These are phyloP conservation scores for Mimumesa dahlbomi DNA, from an alignment of 2,888 invertebrate genomes.

Conservation along the genomic window DNA sequence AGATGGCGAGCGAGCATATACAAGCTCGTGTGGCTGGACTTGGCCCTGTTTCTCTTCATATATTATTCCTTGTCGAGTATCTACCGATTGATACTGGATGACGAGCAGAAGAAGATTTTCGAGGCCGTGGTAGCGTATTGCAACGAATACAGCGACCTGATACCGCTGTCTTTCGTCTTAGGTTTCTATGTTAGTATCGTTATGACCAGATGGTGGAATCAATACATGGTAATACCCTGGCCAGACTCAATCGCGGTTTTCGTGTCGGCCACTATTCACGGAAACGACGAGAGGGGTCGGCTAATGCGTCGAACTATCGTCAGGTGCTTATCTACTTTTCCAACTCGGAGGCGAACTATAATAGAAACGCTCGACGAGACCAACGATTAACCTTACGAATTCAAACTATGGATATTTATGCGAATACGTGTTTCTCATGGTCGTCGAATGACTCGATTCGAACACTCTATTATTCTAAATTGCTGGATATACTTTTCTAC, in stretches of 20 bases:
- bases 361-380: not conserved
- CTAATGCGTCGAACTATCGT: slow-evolving; percentile 83
- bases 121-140: slow-evolving; percentile 92
- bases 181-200: slow-evolving; percentile 97
- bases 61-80: slow-evolving; percentile 90
- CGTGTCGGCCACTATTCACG: slow-evolving; percentile 83
- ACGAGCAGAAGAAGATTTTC: slow-evolving; percentile 88
- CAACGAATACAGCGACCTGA: slow-evolving; percentile 91
- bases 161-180: slow-evolving; percentile 95
- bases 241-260: slow-evolving; percentile 83
- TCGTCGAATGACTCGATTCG: too few species aligned
- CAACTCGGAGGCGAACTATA: too few species aligned
- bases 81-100: slow-evolving; percentile 87
- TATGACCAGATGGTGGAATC: slow-evolving; percentile 92
- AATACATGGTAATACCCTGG: slow-evolving; percentile 83
- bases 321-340: slow-evolving; percentile 70
- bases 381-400: not conserved
- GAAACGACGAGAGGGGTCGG: slow-evolving; percentile 83
- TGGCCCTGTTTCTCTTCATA: slow-evolving; percentile 88
- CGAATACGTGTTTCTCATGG: too few species aligned
- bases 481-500: too few species aligned
- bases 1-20: slow-evolving; percentile 98
- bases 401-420: too few species aligned
- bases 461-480: too few species aligned
- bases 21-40: slow-evolving; percentile 95